phyloP scores from a whole-genome alignment of 2,113 vertebrate species.

The Larimichthys crocea region DNA sequence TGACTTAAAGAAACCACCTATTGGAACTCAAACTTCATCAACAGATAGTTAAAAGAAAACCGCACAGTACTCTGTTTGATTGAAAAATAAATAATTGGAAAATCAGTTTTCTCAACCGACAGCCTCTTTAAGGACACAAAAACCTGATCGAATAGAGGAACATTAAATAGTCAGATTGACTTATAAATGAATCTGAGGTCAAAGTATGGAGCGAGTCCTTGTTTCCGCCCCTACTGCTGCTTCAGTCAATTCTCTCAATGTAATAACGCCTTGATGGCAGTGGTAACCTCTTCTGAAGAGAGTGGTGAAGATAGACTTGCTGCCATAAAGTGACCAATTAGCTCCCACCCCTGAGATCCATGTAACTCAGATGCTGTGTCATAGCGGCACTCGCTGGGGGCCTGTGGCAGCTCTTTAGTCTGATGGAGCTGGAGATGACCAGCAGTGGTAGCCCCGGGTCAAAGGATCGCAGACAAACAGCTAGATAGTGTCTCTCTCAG shows the following conservation, averaged over 20 bases:
- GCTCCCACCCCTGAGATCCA: slow-evolving; percentile 38
- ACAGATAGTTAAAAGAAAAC: neutral
- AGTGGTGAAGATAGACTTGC: slow-evolving; percentile 7
- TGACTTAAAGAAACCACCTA: neutral
- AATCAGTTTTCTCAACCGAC: neutral
- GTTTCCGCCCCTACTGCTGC: neutral
- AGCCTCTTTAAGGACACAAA: neutral
- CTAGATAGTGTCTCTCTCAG: slow-evolving; percentile 51
- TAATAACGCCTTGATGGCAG: slow-evolving; percentile 52
- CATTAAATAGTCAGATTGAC: slow-evolving; percentile 24
- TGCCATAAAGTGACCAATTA: slow-evolving; percentile 66
- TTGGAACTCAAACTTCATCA: neutral
- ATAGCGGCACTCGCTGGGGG: neutral
- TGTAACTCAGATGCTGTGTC: slow-evolving; percentile 33
- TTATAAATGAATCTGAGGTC: slow-evolving; percentile 39
- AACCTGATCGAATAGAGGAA: slow-evolving; percentile 19
- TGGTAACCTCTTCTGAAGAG: slow-evolving; percentile 36
- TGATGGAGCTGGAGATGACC: slow-evolving; percentile 35
- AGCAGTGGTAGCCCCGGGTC: slow-evolving; percentile 40
- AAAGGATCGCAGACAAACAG: slow-evolving; percentile 41
- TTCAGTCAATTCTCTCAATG: slow-evolving; percentile 14
- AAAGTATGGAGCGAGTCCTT: slow-evolving; percentile 31
- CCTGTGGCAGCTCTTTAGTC: slow-evolving; percentile 45
- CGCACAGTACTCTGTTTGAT: neutral
- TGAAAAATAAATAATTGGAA: neutral